phyloP scores from a whole-genome alignment of 2,888 invertebrate species.

The Agonopterix arenella region DNA sequence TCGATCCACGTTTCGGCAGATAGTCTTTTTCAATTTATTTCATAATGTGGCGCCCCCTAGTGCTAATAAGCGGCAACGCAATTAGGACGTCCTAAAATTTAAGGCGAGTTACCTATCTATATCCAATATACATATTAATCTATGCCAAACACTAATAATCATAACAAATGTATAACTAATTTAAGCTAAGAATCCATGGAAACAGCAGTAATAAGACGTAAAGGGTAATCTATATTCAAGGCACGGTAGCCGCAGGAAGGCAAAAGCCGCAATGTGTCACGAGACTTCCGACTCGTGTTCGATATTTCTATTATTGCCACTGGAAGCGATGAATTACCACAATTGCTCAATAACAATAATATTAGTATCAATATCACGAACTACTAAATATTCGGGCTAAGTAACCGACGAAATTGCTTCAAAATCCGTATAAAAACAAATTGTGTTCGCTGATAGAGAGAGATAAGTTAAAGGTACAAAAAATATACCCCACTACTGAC shows the following conservation, averaged over 20 bases:
- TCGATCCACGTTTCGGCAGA: too few species aligned
- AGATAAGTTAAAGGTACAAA: conserved; percentile 1
- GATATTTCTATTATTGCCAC: conserved; percentile 60
- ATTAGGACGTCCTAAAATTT: too few species aligned
- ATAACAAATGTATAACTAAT: background rate
- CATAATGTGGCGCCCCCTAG: too few species aligned
- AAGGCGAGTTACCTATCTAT: too few species aligned
- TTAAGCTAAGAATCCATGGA: conserved; percentile 15
- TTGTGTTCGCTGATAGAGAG: conserved; percentile 5
- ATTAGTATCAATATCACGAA: too few species aligned
- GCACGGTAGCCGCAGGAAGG: conserved; percentile 49
- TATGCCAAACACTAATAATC: background rate
- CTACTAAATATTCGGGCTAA: background rate
- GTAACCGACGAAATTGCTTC: background rate
- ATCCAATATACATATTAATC: too few species aligned
- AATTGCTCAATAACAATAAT: too few species aligned
- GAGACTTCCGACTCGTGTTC: conserved; percentile 56
- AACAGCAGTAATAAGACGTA: conserved; percentile 41
- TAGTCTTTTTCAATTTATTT: too few species aligned
- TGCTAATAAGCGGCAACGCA: too few species aligned
- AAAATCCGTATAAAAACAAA: conserved; percentile 1
- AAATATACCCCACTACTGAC: conserved; percentile 5
- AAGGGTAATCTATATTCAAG: conserved; percentile 49
- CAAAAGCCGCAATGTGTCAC: conserved; percentile 61
- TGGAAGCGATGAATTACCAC: background rate